Percentiles rank a stretch among this genome's conserved stretches.
Conservation (phyloP, 2,113 vertebrate genomes). For the Petrocephalus microphthalmus region DNA sequence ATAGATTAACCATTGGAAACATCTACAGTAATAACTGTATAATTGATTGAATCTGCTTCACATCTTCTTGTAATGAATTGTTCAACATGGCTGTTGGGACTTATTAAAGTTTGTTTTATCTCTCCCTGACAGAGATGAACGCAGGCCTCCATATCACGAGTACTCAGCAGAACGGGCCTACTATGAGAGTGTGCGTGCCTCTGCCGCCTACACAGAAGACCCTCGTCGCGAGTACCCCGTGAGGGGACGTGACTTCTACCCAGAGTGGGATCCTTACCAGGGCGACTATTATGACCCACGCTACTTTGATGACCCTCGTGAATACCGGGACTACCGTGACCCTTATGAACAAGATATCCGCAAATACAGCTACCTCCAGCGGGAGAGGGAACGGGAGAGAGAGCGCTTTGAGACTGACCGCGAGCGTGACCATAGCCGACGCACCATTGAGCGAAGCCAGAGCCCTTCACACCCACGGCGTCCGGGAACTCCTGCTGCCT, state of each 20-base stretch:
- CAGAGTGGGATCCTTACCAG: constrained; percentile 91
- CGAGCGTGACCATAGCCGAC: constrained; percentile 67
- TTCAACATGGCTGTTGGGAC: no score
- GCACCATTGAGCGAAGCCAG: constrained; percentile 74
- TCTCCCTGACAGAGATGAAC: constrained; percentile 72
- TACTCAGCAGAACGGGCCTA: constrained; percentile 85
- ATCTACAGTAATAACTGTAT: background rate
- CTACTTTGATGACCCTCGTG: constrained; percentile 88
- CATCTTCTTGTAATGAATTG: background rate
- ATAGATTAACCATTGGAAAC: background rate
- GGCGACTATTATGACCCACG: constrained; percentile 91
- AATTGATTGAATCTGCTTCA: background rate
- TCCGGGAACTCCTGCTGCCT: constrained; percentile 73
- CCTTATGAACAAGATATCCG: constrained; percentile 94
- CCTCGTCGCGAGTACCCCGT: constrained; percentile 84
- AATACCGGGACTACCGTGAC: constrained; percentile 89
- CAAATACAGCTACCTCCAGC: constrained; percentile 92
- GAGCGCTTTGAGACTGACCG: constrained; percentile 88
- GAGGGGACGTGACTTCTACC: constrained; percentile 83
- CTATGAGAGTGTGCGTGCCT: constrained; percentile 81
- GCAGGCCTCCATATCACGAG: constrained; percentile 85
- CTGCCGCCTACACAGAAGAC: constrained; percentile 83
- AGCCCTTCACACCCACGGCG: constrained; percentile 83
- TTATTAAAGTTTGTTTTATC: background rate
- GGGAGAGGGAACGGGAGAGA: constrained; percentile 82